These are phyloP conservation scores for Sialia sialis DNA, from an alignment of 2,113 vertebrate species.

Conservation along the genomic window DNA sequence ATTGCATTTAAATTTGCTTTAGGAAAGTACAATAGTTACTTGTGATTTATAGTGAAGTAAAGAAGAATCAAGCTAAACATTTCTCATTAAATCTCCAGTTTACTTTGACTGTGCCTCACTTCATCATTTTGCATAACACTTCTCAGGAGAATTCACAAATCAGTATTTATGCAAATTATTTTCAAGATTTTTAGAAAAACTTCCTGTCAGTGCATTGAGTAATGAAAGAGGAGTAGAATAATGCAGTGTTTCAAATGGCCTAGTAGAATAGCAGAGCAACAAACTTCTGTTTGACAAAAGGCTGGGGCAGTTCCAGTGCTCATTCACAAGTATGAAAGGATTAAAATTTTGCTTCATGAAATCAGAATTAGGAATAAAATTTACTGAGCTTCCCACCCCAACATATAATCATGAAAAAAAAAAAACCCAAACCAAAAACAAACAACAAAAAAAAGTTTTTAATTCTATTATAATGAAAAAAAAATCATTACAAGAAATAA, in stretches of 20 bases:
- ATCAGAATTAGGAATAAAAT: not conserved
- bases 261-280: not conserved
- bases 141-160: not conserved
- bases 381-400: not conserved
- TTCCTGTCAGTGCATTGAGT: not conserved
- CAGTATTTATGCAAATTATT: not conserved
- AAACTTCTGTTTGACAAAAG: not conserved
- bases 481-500: not conserved
- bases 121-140: not conserved
- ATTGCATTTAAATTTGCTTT: not conserved
- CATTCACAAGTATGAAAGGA: not conserved
- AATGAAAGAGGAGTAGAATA: not conserved
- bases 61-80: not conserved
- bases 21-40: not conserved
- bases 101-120: not conserved
- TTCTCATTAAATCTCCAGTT: not conserved
- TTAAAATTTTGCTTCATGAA: not conserved
- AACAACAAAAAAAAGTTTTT: not conserved
- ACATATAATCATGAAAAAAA: not conserved
- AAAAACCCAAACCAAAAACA: rapidly evolving
- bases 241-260: not conserved
- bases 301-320: not conserved
- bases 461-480: not conserved
- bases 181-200: not conserved
- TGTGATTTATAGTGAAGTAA: not conserved